Evolutionary conservation across 2,113 vertebrate species (phyloP), one percentile per base, ranked within the genome.

Genomic region (Amazona vittata): DNA sequence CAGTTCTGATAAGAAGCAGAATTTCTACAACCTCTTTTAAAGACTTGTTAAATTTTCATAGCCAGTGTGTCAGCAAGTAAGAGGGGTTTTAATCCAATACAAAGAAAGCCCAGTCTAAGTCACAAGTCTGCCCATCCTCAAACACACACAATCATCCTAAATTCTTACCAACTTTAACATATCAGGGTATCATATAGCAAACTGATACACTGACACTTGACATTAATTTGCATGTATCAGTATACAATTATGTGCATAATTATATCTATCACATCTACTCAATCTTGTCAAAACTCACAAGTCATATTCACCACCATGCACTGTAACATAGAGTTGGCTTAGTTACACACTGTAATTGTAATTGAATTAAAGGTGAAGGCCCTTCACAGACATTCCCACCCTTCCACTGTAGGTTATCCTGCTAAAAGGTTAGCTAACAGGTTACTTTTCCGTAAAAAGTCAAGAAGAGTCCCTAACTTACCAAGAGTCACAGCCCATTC

Each of bases 191-290:
- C 29, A 4, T 16, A 20, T 3, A 52, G 21, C 7, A 10, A 84
- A 15, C 10, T 5, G 10, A 29, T 15, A 37, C 16, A 9, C 2
- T 10, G 21, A 63, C 43, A 69, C 33, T 12, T 49, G 35, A 31
- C 24, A 11, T 28, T 12, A 13, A 55, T 75, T 50, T 46, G 35
- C 43, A 28, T 18, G 7, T 14, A 39, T 6, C 3, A 1, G 11
- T 11, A 41, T 11, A 55, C 22, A 29, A n/a, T 11, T 31, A 8
- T 7, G 2, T 33, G 24, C 33, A 52, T 31, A 70, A n/a, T 12
- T n/a, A 13, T 15, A 10, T 4, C 6, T 12, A 1, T 35, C 31
- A 15, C 15, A 8, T 4, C 6, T 12, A 1, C 31, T 55, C 29
- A 5, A 9, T 12, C 49, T 20, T 43, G 22, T 3, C 63, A 70